phyloP scores from a whole-genome alignment of 23 tunicate species.

The Botrylloides violaceus region DNA sequence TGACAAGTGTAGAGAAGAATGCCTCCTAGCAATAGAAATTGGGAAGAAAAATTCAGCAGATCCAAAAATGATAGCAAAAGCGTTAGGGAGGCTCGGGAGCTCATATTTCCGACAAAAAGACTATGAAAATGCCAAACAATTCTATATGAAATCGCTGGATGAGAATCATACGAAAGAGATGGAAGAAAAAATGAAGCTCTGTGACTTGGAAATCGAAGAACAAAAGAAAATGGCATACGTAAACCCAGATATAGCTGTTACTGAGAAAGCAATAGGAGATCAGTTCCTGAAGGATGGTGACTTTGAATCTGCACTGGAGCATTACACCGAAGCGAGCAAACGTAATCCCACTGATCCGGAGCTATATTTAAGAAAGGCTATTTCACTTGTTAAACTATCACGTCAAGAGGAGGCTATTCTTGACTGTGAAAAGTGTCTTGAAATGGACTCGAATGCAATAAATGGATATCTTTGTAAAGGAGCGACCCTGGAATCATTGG shows the following conservation, averaged over 20 bases:
- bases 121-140: constrained; percentile 42
- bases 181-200: constrained; percentile 40
- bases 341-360: constrained; percentile 72
- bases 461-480: constrained; percentile 84
- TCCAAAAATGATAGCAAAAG: constrained; percentile 62
- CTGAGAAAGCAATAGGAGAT: constrained; percentile 74
- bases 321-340: constrained; percentile 79
- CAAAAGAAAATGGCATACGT: constrained; percentile 57
- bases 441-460: constrained; percentile 59
- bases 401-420: constrained; percentile 60
- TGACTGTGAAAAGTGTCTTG: constrained; percentile 71
- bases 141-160: constrained; percentile 53
- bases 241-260: constrained; percentile 56
- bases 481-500: constrained; percentile 71
- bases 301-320: constrained; percentile 65
- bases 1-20: constrained; percentile 80
- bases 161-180: constrained; percentile 63
- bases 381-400: constrained; percentile 53
- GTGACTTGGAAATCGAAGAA: constrained; percentile 69
- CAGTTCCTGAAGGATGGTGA: constrained; percentile 53
- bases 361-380: constrained; percentile 74
- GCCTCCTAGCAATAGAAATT: constrained; percentile 70
- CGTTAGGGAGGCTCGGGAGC: constrained; percentile 69
- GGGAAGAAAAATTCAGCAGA: constrained; percentile 66
- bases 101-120: constrained; percentile 61